Evolutionary conservation across 2,797 vertebrate species (phyloP), one percentile per base, ranked within the genome.

Genomic region (Sphenodon punctatus): DNA sequence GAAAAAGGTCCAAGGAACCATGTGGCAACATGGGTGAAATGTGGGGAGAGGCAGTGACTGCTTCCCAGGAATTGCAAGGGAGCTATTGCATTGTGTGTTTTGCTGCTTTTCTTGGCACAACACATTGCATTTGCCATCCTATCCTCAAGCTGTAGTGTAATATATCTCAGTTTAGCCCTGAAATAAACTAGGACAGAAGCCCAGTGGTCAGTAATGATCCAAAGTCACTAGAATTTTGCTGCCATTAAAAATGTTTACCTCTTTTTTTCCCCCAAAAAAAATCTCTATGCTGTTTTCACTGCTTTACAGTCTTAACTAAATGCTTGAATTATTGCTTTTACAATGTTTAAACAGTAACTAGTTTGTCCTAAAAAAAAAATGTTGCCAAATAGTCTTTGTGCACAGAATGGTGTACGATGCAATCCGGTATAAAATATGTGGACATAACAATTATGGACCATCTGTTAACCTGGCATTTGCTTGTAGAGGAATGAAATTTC

Each of bases 401-500:
- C 49, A 84, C 80, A 84, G 66, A 75, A 60, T 45, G 59, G 42
- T 1, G 2, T 71, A 77, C 68, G 77, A 88, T 75, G 56, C 75
- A 84, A 83, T 86, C 78, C 80, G 87, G 53, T 38, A 56, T 58
- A 80, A 79, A 90, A 82, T 85, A 92, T 79, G 86, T 85, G 92
- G 87, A 89, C 82, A 66, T 89, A 91, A 90, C 88, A 90, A 84
- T 93, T 87, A 93, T 70, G 88, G 88, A 77, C 93, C 94, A 95
- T 93, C 95, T 95, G 95, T 89, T 92, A 86, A 82, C 87, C 88
- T 92, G 94, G 92, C 91, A 88, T 88, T 89, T 82, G 78, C 78
- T 89, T 84, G 81, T 91, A 93, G 23, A 88, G 85, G 90, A 95
- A 92, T 88, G 78, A 95, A 94, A 95, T 94, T 94, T 93, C 94